Conservation (phyloP, 2,113 vertebrate species). For the Melanostigma gelatinosum region DNA sequence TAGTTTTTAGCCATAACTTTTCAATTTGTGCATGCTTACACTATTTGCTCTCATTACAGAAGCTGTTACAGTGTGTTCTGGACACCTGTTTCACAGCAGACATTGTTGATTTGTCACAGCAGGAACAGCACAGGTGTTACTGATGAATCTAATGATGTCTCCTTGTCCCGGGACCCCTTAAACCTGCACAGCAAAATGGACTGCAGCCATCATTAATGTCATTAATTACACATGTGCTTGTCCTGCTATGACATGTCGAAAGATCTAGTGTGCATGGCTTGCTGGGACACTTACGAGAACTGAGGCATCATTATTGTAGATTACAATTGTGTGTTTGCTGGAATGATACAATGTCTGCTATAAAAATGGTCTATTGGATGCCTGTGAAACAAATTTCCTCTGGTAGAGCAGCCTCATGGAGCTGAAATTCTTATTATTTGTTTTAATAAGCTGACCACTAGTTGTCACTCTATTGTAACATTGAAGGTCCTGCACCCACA, state of each 20-base stretch:
- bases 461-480: not conserved
- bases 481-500: not conserved
- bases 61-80: constrained; percentile 1
- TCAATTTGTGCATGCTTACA: not conserved
- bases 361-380: not conserved
- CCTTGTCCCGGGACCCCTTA: not conserved
- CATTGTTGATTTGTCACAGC: not conserved
- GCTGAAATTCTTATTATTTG: not conserved
- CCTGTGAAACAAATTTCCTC: not conserved
- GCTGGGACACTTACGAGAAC: not conserved
- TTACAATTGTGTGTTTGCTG: not conserved
- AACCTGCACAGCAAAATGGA: not conserved
- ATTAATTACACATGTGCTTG: not conserved
- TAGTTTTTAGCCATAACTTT: not conserved
- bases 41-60: not conserved
- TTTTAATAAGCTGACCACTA: not conserved
- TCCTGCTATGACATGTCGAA: not conserved
- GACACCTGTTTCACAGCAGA: not conserved
- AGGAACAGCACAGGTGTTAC: not conserved
- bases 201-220: not conserved
- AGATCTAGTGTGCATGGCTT: not conserved
- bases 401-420: not conserved
- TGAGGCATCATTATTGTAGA: not conserved
- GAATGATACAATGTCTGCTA: not conserved
- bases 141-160: not conserved